Conservation (phyloP, 2,797 vertebrate genomes). For the Esox lucius region DNA sequence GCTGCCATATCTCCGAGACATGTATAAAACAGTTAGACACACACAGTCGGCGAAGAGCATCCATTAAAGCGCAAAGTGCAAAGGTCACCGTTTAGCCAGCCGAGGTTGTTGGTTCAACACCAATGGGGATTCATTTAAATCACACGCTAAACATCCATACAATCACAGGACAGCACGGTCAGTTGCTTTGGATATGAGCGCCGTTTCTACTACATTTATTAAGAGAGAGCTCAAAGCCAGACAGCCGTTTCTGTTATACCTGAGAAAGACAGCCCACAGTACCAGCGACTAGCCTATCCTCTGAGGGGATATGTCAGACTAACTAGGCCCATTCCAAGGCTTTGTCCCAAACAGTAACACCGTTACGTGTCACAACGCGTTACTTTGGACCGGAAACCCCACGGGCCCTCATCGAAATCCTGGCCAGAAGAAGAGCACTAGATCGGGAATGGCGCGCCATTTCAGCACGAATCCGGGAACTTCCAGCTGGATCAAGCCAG, state of each 20-base stretch:
- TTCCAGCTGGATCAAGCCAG: conserved; percentile 35
- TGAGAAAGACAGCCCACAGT: background rate
- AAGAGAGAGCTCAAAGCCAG: background rate
- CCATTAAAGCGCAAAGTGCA: no score
- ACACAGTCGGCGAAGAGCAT: no score
- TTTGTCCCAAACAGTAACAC: background rate
- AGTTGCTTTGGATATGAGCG: background rate
- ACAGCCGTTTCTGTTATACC: background rate
- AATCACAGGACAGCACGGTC: no score
- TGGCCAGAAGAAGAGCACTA: background rate
- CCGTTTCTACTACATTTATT: background rate
- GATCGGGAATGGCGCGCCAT: background rate
- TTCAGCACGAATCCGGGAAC: background rate
- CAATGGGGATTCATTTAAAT: no score
- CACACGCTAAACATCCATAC: no score
- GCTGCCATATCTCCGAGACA: no score
- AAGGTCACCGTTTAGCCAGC: no score
- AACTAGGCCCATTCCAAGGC: background rate
- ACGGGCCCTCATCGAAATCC: background rate
- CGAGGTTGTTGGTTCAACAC: no score
- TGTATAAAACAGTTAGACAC: no score
- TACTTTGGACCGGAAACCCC: background rate
- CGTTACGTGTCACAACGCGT: background rate
- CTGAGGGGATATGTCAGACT: background rate
- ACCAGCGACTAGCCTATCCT: background rate